These are phyloP conservation scores for Hoplias malabaricus DNA, from an alignment of 2,113 vertebrate species.

Conservation along the genomic window DNA sequence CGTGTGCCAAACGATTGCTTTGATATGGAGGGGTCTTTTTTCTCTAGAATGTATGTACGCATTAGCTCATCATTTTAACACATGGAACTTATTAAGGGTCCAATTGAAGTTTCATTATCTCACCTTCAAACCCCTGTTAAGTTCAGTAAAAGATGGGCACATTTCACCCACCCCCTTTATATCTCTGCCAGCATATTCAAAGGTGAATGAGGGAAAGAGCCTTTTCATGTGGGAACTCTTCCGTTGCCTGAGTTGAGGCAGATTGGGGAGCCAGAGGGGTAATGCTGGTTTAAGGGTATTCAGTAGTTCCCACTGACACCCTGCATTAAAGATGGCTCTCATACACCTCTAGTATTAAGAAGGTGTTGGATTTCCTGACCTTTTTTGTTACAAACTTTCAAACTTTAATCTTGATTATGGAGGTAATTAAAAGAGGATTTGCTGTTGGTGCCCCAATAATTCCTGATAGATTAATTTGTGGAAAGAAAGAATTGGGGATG, in stretches of 20 bases:
- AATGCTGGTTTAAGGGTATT: background rate
- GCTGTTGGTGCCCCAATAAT: background rate
- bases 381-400: background rate
- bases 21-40: constrained; percentile 52
- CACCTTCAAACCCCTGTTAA: constrained; percentile 53
- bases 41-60: constrained; percentile 41
- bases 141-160: constrained; percentile 43
- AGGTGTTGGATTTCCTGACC: background rate
- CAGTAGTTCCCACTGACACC: background rate
- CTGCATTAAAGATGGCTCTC: background rate
- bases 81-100: constrained; percentile 63
- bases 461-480: too few species aligned
- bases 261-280: background rate
- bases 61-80: constrained; percentile 63
- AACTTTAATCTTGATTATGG: background rate
- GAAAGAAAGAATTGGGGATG: too few species aligned
- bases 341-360: background rate
- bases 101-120: constrained; percentile 50
- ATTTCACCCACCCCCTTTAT: constrained; percentile 41
- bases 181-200: constrained; percentile 24
- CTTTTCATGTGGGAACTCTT: constrained; percentile 54
- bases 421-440: constrained; percentile 4
- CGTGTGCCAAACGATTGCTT: constrained; percentile 68
- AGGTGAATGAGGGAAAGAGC: constrained; percentile 32
- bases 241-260: constrained; percentile 5